Percentiles rank a stretch among this genome's conserved stretches.
These are phyloP conservation scores for Girardinus metallicus DNA, from an alignment of 2,797 vertebrate species.

Conservation along the genomic window DNA sequence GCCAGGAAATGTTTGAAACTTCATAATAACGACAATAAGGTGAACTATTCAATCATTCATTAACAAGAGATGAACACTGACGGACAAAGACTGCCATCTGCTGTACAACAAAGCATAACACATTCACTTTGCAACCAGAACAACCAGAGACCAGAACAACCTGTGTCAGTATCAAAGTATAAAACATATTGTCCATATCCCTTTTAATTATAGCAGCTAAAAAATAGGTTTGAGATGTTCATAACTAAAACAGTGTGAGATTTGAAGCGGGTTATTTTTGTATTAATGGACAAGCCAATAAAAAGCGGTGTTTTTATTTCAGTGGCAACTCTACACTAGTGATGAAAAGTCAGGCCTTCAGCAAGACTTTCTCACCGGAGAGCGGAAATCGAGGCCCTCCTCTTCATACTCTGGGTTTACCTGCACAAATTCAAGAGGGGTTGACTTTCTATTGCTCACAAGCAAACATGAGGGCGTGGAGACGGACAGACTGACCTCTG, in stretches of 20 bases:
- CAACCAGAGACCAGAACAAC: not conserved
- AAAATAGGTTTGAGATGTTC: not conserved
- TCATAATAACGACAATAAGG: not conserved
- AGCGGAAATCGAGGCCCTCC: constrained; percentile 78
- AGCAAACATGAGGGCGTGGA: not conserved
- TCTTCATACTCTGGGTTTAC: constrained; percentile 85
- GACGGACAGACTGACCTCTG: constrained; percentile 85
- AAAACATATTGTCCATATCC: not conserved
- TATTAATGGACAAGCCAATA: not conserved
- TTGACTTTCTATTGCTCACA: not conserved
- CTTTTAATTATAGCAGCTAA: no score
- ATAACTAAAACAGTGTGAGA: not conserved
- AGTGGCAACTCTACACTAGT: not conserved
- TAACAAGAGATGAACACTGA: not conserved
- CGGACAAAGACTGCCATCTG: constrained; percentile 54
- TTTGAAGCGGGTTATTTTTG: not conserved
- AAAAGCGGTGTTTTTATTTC: not conserved
- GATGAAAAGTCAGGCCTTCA: not conserved
- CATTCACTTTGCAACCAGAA: not conserved
- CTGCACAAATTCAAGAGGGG: constrained; percentile 60
- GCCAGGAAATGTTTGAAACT: constrained; percentile 14
- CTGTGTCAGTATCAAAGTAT: not conserved
- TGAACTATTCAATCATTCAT: not conserved
- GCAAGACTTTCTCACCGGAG: constrained; percentile 70
- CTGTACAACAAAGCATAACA: constrained; percentile 36